Conservation (phyloP, 2,113 vertebrate genomes). For the Callithrix jacchus region DNA sequence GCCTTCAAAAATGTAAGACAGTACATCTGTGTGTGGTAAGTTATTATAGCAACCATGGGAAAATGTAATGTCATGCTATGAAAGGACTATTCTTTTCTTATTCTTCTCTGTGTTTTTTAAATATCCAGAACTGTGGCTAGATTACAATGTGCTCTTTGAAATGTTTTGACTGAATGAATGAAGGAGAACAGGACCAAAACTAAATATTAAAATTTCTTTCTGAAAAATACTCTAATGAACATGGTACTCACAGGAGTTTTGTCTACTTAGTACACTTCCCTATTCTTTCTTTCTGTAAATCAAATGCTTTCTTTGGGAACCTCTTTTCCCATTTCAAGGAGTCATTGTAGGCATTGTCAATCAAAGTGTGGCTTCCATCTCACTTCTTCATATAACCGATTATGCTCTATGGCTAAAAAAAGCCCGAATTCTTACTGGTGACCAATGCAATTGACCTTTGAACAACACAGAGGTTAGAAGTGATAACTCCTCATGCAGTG, state of each 20-base stretch:
- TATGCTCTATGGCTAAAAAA: background rate
- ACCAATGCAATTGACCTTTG: too few relatives aligned
- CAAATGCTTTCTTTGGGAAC: background rate
- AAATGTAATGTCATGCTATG: background rate
- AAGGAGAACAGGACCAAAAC: background rate
- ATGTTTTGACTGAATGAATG: background rate
- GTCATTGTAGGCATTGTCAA: background rate
- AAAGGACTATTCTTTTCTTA: background rate
- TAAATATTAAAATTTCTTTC: background rate
- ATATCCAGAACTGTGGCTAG: background rate
- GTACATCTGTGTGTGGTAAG: constrained; percentile 16
- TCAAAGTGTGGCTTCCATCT: background rate
- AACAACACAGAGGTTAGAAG: background rate
- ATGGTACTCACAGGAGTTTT: background rate
- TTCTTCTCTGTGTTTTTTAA: background rate
- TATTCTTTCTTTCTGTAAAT: background rate
- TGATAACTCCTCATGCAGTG: background rate
- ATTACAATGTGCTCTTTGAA: background rate
- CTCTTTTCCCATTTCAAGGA: background rate
- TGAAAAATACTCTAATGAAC: background rate
- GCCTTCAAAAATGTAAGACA: background rate
- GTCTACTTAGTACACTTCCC: background rate
- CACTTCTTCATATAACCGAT: background rate
- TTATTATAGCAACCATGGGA: background rate
- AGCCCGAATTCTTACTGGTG: background rate